Conservation (phyloP, 2,797 vertebrate species). For the Triplophysa yarkandensis region DNA sequence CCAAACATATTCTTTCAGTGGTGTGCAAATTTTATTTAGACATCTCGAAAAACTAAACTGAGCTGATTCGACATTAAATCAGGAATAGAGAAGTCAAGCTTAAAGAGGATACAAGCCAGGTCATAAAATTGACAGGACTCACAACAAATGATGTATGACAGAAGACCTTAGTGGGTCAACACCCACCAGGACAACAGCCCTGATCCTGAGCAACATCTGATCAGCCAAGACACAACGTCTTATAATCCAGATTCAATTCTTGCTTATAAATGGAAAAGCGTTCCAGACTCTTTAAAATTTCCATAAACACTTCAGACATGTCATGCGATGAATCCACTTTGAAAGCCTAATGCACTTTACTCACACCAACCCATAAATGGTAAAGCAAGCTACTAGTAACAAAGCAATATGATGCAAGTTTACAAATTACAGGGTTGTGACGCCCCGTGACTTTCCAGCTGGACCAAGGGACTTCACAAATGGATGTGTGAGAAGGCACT, state of each 20-base stretch:
- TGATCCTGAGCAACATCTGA: neutral
- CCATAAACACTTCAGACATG: conserved; percentile 78
- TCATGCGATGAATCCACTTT: conserved; percentile 75
- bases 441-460: neutral
- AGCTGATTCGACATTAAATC: conserved; percentile 12
- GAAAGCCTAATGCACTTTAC: conserved; percentile 66
- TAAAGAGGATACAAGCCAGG: conserved; percentile 7
- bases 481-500: neutral
- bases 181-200: neutral
- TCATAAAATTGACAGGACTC: neutral
- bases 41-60: neutral
- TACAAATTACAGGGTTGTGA: conserved; percentile 23
- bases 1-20: neutral
- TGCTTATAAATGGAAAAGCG: neutral
- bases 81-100: conserved; percentile 15
- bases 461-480: no score
- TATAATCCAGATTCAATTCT: conserved; percentile 1
- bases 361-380: conserved; percentile 11
- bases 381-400: no score
- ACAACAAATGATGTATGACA: neutral
- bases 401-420: conserved; percentile 10
- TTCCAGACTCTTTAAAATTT: conserved; percentile 55
- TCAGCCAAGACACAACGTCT: neutral
- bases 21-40: neutral
- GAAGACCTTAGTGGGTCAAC: neutral